These are phyloP conservation scores for Mormyrus hasselquistii DNA, from an alignment of 2,797 vertebrate genomes.

Conservation along the genomic window DNA sequence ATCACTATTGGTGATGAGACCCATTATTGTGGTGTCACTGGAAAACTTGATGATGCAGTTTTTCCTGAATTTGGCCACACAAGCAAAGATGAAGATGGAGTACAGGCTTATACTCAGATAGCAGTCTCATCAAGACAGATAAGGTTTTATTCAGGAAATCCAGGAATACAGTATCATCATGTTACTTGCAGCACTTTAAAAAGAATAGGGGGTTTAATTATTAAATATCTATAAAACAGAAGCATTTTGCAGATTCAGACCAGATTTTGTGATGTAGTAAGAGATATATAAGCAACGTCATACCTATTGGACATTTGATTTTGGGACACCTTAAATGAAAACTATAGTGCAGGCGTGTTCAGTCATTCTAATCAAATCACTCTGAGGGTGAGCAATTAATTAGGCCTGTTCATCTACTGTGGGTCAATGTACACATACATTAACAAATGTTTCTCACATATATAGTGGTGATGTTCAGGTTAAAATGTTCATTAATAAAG, in stretches of 20 bases:
- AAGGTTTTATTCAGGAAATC: not conserved
- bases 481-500: not conserved
- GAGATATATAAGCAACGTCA: not conserved
- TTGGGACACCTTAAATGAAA: not conserved
- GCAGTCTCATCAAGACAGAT: not conserved
- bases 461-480: too few relatives aligned
- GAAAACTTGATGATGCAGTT: not conserved
- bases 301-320: not conserved
- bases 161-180: not conserved
- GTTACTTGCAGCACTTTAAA: not conserved
- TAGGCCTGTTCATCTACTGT: not conserved
- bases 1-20: not conserved
- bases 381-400: not conserved
- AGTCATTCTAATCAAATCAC: not conserved
- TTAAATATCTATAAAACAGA: not conserved
- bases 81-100: not conserved
- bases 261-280: not conserved
- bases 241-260: not conserved
- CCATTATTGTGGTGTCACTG: not conserved
- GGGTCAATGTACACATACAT: not conserved
- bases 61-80: not conserved
- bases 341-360: too few relatives aligned
- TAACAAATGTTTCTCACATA: too few relatives aligned
- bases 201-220: too few relatives aligned
- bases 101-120: not conserved